These are phyloP conservation scores for Dissostichus mawsoni DNA, from an alignment of 2,113 vertebrate species.

Conservation along the genomic window DNA sequence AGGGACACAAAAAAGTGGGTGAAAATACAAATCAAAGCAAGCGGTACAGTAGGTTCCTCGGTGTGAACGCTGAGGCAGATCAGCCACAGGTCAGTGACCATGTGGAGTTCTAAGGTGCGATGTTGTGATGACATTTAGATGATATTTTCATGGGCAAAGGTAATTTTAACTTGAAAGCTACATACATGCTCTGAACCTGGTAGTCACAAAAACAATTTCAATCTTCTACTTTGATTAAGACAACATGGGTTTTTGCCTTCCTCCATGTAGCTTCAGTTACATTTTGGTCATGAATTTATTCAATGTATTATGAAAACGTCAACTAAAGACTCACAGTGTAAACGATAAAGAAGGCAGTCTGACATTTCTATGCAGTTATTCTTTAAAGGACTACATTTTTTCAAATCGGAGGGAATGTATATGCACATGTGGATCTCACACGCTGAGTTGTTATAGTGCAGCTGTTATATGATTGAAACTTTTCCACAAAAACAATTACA, in stretches of 20 bases:
- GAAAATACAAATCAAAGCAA: constrained; percentile 34
- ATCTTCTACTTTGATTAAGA: constrained; percentile 23
- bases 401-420: background rate
- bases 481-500: background rate
- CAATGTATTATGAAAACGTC: background rate
- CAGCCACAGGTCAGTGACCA: constrained; percentile 53
- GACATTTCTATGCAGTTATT: background rate
- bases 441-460: background rate
- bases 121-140: constrained; percentile 73
- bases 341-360: background rate
- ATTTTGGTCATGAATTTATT: constrained; percentile 3
- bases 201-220: constrained; percentile 34
- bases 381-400: constrained; percentile 1
- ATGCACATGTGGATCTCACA: background rate
- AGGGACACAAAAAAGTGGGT: constrained; percentile 27
- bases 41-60: background rate
- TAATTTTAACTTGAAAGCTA: constrained; percentile 50
- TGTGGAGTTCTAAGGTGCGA: constrained; percentile 32
- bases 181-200: constrained; percentile 31
- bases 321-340: background rate
- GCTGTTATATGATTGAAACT: constrained; percentile 1
- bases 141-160: constrained; percentile 60
- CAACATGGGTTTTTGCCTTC: background rate
- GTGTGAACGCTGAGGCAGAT: constrained; percentile 46
- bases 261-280: background rate